These are phyloP conservation scores for Phytoseiulus persimilis DNA, from an alignment of 2,888 invertebrate species.

Conservation along the genomic window DNA sequence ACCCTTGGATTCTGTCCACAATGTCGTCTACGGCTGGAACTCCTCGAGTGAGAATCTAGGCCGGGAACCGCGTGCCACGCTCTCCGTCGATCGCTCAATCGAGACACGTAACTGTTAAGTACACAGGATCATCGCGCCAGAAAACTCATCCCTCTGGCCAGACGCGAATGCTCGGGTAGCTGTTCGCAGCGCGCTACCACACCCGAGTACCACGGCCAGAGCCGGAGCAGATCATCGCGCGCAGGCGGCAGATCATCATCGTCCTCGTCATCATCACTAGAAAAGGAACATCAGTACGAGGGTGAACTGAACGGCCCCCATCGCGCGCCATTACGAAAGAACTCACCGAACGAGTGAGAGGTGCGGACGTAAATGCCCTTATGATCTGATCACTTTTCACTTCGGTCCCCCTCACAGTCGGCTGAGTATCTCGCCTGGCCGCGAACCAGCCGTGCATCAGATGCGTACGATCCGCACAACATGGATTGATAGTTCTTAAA, in stretches of 20 bases:
- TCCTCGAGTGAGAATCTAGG: too few relatives aligned
- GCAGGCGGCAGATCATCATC: neutral
- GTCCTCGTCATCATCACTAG: neutral
- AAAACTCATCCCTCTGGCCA: too few relatives aligned
- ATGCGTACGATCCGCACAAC: neutral
- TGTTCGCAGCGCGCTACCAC: too few relatives aligned
- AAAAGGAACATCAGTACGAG: neutral
- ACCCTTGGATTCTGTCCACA: too few relatives aligned
- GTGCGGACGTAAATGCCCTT: constrained; percentile 5
- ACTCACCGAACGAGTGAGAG: neutral
- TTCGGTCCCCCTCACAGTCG: neutral
- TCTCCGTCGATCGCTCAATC: too few relatives aligned
- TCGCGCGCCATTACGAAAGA: neutral
- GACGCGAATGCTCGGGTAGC: too few relatives aligned
- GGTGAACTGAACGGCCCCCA: neutral
- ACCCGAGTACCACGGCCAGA: neutral
- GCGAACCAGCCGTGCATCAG: neutral
- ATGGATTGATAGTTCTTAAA: constrained; percentile 5
- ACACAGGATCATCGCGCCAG: too few relatives aligned
- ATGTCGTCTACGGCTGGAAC: too few relatives aligned
- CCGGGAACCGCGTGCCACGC: too few relatives aligned
- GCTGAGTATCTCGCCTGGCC: neutral
- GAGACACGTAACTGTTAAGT: too few relatives aligned
- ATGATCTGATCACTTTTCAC: constrained; percentile 5
- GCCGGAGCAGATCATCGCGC: neutral